phyloP scores from a whole-genome alignment of 1,140 invertebrate genomes.

The Stratiolaelaps scimitus region DNA sequence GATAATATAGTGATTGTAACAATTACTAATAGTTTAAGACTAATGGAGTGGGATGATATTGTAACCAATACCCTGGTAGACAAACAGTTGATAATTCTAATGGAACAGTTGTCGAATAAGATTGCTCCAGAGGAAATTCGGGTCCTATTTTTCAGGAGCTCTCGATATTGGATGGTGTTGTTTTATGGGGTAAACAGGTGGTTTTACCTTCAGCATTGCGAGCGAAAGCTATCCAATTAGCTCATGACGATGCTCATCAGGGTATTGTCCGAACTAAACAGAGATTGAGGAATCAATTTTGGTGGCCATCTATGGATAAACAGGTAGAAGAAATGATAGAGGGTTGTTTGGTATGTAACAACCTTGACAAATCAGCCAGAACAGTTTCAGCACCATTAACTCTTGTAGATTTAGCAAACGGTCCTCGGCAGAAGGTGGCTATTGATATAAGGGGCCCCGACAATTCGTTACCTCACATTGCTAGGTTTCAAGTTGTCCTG shows the following conservation, averaged over 20 bases:
- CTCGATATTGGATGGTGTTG: neutral
- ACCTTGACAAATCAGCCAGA: constrained; percentile 27
- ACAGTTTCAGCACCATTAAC: constrained; percentile 27
- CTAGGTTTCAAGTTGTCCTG: constrained; percentile 29
- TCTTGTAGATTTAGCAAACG: constrained; percentile 28
- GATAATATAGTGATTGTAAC: neutral
- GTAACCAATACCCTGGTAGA: neutral
- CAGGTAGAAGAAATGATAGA: constrained; percentile 31
- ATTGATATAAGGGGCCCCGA: constrained; percentile 32
- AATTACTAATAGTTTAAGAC: neutral
- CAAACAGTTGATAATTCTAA: neutral
- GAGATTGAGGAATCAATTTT: constrained; percentile 30
- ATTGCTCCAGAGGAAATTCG: neutral
- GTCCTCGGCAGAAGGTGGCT: too few relatives aligned
- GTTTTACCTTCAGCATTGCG: neutral
- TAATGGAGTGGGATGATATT: neutral
- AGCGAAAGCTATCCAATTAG: neutral
- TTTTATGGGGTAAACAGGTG: neutral
- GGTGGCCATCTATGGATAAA: constrained; percentile 34
- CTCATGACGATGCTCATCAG: constrained; percentile 31
- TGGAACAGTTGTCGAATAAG: neutral
- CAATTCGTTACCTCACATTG: constrained; percentile 12
- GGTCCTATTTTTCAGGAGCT: neutral
- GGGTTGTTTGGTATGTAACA: constrained; percentile 30
- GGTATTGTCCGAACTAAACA: constrained; percentile 35